Base-by-base conservation (phyloP, 2,797 vertebrate species). In the Delichon dasypus region DNA sequence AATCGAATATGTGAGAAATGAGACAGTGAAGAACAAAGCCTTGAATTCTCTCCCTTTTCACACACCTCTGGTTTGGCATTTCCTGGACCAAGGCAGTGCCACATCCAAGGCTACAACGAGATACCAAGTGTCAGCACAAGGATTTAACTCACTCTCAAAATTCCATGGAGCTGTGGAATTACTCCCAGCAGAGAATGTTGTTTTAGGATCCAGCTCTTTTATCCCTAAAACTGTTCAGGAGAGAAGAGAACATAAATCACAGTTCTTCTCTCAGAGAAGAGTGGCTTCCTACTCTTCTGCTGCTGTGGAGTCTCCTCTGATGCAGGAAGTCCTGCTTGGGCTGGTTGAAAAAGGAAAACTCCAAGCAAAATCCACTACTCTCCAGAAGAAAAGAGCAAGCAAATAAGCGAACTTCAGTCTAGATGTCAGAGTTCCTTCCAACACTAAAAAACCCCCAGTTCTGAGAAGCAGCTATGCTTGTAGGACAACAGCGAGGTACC, bases 51-150 rank as follows among this genome's bases (percentile, higher is more conserved):
- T 8, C 17, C 29, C 3, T 22, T 68, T 66, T 4, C 51, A 66
- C 0, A 0, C 7, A 45, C 9, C 15, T 80, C 47, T 1, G 11
- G 13, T 42, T 50, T 68, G 17, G 26, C 22, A 9, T 48, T 51
- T 55, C 34, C 61, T 67, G 61, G 30, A 26, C 32, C 38, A 70
- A n/a, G 19, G 40, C 13, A 47, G 12, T 44, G 57, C 25, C 51
- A 27, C 26, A 75, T 11, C 51, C 40, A 67, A 32, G 55, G 40
- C 44, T 60, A 15, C 11, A 55, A 70, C 3, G 30, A 67, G 58
- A 27, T 7, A 60, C 19, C 16, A 72, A 74, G 29, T 32, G n/a
- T 34, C 40, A 79, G 47, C 54, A 68, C 10, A 47, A 44, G 11
- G 47, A 75, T 30, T 85, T 65, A 78, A 32, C 38, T 47, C 30